Percentiles rank a stretch among this genome's conserved stretches.
Conservation (phyloP, 1,140 invertebrate genomes). For the Aphaenogaster ashmeadi region DNA sequence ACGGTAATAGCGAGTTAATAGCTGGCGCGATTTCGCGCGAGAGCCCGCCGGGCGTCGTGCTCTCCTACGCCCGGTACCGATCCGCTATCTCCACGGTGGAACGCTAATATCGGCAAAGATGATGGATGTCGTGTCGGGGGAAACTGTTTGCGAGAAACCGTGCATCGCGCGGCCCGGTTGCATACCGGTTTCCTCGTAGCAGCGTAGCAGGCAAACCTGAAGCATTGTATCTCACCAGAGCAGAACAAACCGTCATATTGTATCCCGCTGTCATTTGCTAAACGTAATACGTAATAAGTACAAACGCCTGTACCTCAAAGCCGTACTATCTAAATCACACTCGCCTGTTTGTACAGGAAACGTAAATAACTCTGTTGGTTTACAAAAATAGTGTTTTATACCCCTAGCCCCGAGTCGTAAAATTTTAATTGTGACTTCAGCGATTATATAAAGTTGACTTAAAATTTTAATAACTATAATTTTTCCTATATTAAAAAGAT, state of each 20-base stretch:
- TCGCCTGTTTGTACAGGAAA: conserved; percentile 28
- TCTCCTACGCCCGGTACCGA: conserved; percentile 58
- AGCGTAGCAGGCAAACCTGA: background rate
- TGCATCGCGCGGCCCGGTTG: conserved; percentile 42
- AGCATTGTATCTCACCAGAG: conserved; percentile 16
- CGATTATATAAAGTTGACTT: background rate
- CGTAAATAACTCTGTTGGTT: conserved; percentile 4
- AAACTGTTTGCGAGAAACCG: conserved; percentile 57
- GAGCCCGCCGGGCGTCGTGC: conserved; percentile 34
- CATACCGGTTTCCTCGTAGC: conserved; percentile 19
- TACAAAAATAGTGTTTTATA: background rate
- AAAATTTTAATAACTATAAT: background rate
- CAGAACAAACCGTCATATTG: conserved; percentile 49
- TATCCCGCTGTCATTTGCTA: conserved; percentile 29
- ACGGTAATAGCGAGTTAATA: conserved; percentile 61
- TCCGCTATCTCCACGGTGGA: conserved; percentile 51
- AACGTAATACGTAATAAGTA: conserved; percentile 31
- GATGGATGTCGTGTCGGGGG: conserved; percentile 55
- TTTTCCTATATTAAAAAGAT: background rate
- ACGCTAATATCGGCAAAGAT: conserved; percentile 57
- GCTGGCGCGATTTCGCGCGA: conserved; percentile 58
- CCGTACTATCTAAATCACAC: conserved; percentile 41
- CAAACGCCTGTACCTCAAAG: conserved; percentile 30
- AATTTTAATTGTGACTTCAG: background rate
- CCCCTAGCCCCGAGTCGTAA: background rate